These are phyloP conservation scores for Myotis pilosus DNA, from an alignment of 2,797 vertebrate species.

Conservation along the genomic window DNA sequence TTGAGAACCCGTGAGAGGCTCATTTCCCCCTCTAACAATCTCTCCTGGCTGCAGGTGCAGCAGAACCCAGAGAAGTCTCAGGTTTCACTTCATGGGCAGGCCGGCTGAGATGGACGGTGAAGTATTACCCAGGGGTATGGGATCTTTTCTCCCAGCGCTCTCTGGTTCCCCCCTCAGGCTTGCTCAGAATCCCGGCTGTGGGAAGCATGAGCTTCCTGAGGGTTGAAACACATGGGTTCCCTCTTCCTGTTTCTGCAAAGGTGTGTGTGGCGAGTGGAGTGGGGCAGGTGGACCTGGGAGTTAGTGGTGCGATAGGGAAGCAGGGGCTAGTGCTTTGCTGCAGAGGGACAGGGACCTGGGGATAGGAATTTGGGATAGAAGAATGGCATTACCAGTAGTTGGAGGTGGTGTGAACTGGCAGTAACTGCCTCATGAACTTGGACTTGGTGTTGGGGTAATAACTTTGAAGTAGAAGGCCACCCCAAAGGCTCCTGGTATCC, in stretches of 20 bases:
- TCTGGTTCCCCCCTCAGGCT: neutral
- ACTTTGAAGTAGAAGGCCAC: neutral
- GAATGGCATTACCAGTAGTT: neutral
- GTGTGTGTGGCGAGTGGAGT: neutral
- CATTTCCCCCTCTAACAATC: neutral
- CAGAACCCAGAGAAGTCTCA: neutral
- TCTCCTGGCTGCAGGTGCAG: neutral
- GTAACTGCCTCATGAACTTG: neutral
- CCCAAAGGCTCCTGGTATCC: neutral
- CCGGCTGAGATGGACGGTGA: neutral
- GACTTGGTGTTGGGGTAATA: neutral
- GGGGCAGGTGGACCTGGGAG: neutral
- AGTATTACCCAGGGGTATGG: neutral
- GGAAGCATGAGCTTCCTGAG: neutral
- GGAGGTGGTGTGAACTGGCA: neutral
- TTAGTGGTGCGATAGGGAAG: neutral
- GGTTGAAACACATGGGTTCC: neutral
- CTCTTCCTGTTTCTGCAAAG: neutral
- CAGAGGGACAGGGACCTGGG: neutral
- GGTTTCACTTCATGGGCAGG: neutral
- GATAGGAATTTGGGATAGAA: neutral
- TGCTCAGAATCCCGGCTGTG: neutral
- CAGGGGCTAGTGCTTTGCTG: neutral
- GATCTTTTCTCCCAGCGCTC: neutral
- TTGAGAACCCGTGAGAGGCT: neutral